Base-by-base conservation (phyloP, 2,888 invertebrate genomes). In the Tenthredo distinguenda region DNA sequence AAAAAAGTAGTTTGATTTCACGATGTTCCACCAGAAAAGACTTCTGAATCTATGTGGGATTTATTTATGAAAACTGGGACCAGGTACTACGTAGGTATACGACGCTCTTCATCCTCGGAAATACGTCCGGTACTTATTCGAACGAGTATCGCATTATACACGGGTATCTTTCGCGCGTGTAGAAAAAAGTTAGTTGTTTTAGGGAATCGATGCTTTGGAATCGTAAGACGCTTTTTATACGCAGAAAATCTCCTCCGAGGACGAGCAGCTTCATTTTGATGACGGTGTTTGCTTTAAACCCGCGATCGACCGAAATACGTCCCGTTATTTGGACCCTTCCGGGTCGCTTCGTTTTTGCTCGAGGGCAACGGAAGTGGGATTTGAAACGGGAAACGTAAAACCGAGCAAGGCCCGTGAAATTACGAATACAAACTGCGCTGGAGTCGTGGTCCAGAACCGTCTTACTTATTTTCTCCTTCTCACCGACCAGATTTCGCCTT, bases 341-440 rank as follows among this genome's bases (percentile, higher is more conserved):
- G 37, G 37, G 34, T 81, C 15, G 7, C 31, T 40, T 62, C 26
- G 9, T 77, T 26, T 81, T 81, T 37, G 62, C 12, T 81, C 37
- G 34, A 81, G 81, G 58, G 34, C n/a, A 62, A 37, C 81, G 34
- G 55, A 62, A 81, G 58, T 58, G 37, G 81, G 81, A 81, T 81
- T 81, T 81, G 37, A 62, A 81, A 81, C 18, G 34, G 81, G 40
- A 81, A 47, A 58, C 81, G 58, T 62, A 58, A 79, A 81, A 62
- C 81, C 40, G 21, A 26, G 58, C 62, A 37, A 81, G 50, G 21
- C 62, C 62, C 81, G 37, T 81, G 81, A 81, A 81, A 81, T 81
- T 40, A 62, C 77, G 50, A 81, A 81, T 81, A 81, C 62, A 81
- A 77, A 81, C 81, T 37, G 62, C 81, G 37, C 18, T 37, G 37